Percentiles rank a stretch among this genome's conserved stretches.
Evolutionary conservation across 1,140 invertebrate species (phyloP).

Genomic region (Megalopta genalis): DNA sequence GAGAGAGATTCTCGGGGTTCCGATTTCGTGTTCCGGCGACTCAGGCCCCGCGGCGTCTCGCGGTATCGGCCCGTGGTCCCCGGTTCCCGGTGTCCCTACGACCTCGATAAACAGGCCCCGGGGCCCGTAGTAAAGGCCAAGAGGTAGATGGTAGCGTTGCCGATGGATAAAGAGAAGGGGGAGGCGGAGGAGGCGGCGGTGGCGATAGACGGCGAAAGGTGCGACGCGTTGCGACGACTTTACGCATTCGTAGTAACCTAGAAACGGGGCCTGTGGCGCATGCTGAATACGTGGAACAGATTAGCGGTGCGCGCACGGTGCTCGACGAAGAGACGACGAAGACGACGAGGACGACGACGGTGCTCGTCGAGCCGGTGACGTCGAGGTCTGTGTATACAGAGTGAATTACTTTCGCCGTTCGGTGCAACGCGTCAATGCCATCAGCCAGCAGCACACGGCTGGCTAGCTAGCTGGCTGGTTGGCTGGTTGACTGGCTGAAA

Average conservation of each 20-base stretch:
- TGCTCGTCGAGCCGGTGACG: slow-evolving; percentile 21
- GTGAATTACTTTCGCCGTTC: slow-evolving; percentile 73
- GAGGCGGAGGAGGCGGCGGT: background rate
- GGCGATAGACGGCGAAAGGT: slow-evolving; percentile 58
- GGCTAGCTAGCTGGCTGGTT: slow-evolving; percentile 1
- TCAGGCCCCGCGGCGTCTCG: too few relatives aligned
- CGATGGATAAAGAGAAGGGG: too few relatives aligned
- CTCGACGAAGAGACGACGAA: slow-evolving; percentile 17
- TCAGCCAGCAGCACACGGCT: slow-evolving; percentile 50
- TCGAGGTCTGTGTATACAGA: slow-evolving; percentile 27
- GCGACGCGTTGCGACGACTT: slow-evolving; percentile 53
- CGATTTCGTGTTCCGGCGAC: background rate
- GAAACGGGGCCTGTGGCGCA: slow-evolving; percentile 66
- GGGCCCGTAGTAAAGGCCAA: slow-evolving; percentile 32
- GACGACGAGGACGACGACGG: slow-evolving; percentile 19
- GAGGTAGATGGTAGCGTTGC: too few relatives aligned
- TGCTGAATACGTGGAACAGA: slow-evolving; percentile 57
- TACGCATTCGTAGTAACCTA: slow-evolving; percentile 77
- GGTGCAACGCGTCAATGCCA: slow-evolving; percentile 70
- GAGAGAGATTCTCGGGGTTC: too few relatives aligned
- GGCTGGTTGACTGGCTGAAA: slow-evolving; percentile 41
- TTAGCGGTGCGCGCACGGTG: slow-evolving; percentile 42
- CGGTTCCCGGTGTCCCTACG: slow-evolving; percentile 34
- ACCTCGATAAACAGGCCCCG: slow-evolving; percentile 55
- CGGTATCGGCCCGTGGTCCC: too few relatives aligned